These are phyloP conservation scores for Lutjanus argentimaculatus DNA, from an alignment of 2,797 vertebrate genomes.

Conservation along the genomic window DNA sequence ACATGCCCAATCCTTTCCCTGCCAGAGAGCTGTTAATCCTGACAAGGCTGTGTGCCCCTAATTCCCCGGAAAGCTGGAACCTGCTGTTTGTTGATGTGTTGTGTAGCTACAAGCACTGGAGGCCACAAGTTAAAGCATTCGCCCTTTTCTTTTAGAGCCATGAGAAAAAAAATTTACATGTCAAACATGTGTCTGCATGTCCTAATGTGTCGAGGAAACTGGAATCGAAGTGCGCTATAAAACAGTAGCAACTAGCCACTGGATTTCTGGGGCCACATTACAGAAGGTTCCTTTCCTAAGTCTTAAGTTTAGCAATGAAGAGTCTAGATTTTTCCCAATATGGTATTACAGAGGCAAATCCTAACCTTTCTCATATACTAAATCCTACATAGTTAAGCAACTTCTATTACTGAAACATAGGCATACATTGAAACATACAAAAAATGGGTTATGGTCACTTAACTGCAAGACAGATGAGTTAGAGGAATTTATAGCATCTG, in stretches of 20 bases:
- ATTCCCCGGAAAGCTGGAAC: conserved; percentile 65
- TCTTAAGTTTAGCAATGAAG: too few relatives aligned
- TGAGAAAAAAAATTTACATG: neutral
- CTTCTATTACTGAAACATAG: too few relatives aligned
- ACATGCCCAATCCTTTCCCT: conserved; percentile 67
- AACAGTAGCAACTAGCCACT: neutral
- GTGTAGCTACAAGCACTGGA: conserved; percentile 41
- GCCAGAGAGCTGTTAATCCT: conserved; percentile 66
- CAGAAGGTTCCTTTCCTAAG: too few relatives aligned
- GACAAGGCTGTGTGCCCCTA: conserved; percentile 55
- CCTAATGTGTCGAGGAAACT: neutral
- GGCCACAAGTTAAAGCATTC: conserved; percentile 9
- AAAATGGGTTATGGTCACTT: too few relatives aligned
- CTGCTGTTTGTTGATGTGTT: conserved; percentile 59
- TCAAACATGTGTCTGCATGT: conserved; percentile 23
- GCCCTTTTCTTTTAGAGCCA: neutral
- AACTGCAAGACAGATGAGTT: too few relatives aligned
- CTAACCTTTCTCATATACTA: too few relatives aligned
- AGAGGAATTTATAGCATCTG: too few relatives aligned
- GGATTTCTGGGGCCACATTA: neutral
- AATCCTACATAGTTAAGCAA: too few relatives aligned
- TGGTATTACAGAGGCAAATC: too few relatives aligned
- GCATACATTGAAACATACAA: too few relatives aligned
- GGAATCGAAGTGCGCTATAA: neutral
- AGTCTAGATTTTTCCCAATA: too few relatives aligned